Evolutionary conservation across 2,113 vertebrate genomes (phyloP).

Genomic region (Acanthochromis polyacanthus): DNA sequence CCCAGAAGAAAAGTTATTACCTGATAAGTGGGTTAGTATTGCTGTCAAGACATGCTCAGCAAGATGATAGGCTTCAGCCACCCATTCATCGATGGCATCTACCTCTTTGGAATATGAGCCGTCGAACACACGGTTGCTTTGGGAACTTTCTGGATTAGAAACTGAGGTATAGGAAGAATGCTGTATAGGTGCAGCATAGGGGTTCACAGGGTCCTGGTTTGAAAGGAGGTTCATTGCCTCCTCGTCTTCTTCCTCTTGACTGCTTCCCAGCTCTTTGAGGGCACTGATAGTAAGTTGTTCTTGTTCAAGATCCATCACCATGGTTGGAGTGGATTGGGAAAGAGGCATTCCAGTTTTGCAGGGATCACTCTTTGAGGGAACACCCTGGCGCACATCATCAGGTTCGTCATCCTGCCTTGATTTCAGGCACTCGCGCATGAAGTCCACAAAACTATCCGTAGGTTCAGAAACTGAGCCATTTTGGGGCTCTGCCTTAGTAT

Average conservation of each 20-base stretch:
- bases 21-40: constrained; percentile 90
- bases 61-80: constrained; percentile 86
- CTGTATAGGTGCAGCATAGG: background rate
- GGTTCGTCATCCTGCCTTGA: constrained; percentile 79
- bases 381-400: background rate
- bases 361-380: constrained; percentile 8
- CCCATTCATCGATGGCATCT: constrained; percentile 84
- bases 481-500: constrained; percentile 28
- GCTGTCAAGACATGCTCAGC: constrained; percentile 87
- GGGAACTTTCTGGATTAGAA: constrained; percentile 46
- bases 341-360: constrained; percentile 22
- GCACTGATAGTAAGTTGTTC: constrained; percentile 88
- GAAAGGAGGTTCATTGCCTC: constrained; percentile 10
- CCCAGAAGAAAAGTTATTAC: constrained; percentile 83
- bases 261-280: constrained; percentile 84
- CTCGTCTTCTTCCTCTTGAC: constrained; percentile 74
- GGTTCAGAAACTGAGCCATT: constrained; percentile 63
- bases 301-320: constrained; percentile 86
- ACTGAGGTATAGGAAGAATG: constrained; percentile 45
- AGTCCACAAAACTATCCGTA: constrained; percentile 86
- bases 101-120: constrained; percentile 78
- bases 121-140: constrained; percentile 59
- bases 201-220: constrained; percentile 20
- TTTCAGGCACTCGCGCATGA: constrained; percentile 86
- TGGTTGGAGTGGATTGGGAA: constrained; percentile 53